Base-by-base conservation (phyloP, 2,797 vertebrate species). In the Diplodus puntazzo region DNA sequence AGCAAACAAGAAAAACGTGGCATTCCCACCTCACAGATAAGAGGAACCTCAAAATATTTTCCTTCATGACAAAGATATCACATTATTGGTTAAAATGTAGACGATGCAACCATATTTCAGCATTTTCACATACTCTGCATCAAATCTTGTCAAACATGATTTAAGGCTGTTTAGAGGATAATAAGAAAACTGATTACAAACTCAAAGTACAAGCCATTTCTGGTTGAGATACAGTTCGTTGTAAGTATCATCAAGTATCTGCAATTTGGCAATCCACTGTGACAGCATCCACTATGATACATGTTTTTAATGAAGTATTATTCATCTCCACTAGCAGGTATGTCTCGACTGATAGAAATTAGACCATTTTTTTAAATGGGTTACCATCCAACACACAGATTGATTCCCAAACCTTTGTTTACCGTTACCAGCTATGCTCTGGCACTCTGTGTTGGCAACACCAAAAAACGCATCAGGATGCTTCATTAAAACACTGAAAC, bases 371-470 rank as follows among this genome's bases (percentile, higher is more conserved):
- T 9, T 43, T 12, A 17, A 61, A 61, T 39, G 7, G 20, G 14
- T 42, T 11, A 13, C 27, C 50, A 20, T 11, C 30, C 52, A 20
- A 77, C 2, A 30, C 27, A 5, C 6, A 2, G 5, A 39, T 69
- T 69, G 5, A 39, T 69, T 69, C 67, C 21, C 11, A 65, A 43
- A 39, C n/a, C 11, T 25, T 34, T 57, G 6, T 45, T 52, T 58
- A 10, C 17, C 21, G 11, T 9, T 39, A 48, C 17, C 13, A 4
- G 0, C 53, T 55, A 23, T 17, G 60, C 48, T 66, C 7, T 21
- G 27, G 30, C 30, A 34, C 30, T 34, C 30, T 7, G 30, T 7
- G 30, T 0, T 34, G 30, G 25, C n/a, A 21, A 63, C 11, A 77
- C n/a, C 16, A 34, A 34, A 68, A 65, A 25, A 18, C 0, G 2